These are phyloP conservation scores for Torymus tubicola DNA, from an alignment of 2,888 invertebrate genomes.

Conservation along the genomic window DNA sequence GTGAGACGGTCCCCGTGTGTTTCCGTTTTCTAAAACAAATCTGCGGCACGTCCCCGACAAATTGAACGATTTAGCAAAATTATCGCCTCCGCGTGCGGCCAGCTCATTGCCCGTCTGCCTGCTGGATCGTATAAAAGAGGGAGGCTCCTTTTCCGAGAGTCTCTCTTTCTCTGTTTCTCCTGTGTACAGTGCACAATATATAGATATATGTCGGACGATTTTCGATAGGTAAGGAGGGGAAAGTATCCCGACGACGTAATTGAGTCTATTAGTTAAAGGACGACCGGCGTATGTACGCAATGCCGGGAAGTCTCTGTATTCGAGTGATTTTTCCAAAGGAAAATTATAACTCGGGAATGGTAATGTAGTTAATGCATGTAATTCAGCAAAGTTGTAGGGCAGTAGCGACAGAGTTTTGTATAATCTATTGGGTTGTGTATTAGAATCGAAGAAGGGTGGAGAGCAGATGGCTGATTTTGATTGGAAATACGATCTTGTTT, in stretches of 20 bases:
- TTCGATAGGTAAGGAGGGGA: constrained; percentile 13
- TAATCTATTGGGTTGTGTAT: constrained; percentile 7
- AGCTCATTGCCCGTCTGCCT: constrained; percentile 49
- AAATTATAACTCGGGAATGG: background rate
- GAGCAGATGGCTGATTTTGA: constrained; percentile 27
- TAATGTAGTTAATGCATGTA: constrained; percentile 7
- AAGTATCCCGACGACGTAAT: constrained; percentile 57
- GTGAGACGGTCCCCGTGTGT: background rate
- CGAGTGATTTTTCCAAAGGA: too few relatives aligned
- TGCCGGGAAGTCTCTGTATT: too few relatives aligned
- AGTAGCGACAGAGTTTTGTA: background rate
- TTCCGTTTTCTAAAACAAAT: constrained; percentile 54
- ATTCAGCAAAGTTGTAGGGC: background rate
- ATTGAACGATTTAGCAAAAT: constrained; percentile 64
- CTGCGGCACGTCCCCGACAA: constrained; percentile 57
- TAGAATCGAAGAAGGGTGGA: too few relatives aligned
- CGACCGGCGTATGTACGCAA: constrained; percentile 17
- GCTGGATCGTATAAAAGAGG: constrained; percentile 32
- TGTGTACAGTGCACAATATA: background rate
- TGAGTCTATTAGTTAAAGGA: constrained; percentile 61
- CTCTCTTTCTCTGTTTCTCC: constrained; percentile 14
- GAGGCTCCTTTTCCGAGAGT: background rate
- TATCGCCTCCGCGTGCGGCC: constrained; percentile 54
- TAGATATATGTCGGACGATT: too few relatives aligned
- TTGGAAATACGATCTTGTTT: background rate